Evolutionary conservation across 1,140 invertebrate genomes (phyloP).

Genomic region (Saccostrea glomerata): DNA sequence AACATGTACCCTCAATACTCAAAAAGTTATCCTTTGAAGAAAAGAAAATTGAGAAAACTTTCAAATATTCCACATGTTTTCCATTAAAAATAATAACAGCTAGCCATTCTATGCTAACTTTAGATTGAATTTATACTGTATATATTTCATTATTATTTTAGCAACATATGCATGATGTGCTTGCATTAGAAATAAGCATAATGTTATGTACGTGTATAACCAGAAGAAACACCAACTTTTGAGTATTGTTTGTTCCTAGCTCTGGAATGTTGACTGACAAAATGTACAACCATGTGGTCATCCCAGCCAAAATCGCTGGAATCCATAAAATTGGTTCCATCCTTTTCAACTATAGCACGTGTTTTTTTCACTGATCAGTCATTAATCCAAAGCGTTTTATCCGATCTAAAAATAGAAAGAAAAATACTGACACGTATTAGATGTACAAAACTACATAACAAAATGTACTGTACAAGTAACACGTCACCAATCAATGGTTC

Average conservation of each 20-base stretch:
- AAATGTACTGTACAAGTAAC: background rate
- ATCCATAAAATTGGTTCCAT: conserved; percentile 74
- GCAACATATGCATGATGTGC: too few species aligned
- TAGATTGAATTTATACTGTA: too few species aligned
- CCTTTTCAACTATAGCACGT: background rate
- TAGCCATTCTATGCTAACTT: too few species aligned
- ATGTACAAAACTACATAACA: background rate
- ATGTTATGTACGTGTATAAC: too few species aligned
- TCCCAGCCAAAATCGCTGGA: conserved; percentile 66
- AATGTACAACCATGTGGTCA: conserved; percentile 65
- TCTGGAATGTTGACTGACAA: conserved; percentile 70
- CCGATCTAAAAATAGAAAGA: background rate
- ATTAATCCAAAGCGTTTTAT: background rate
- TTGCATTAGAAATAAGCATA: too few species aligned
- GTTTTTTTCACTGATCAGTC: background rate
- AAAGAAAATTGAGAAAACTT: too few species aligned
- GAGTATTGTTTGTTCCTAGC: conserved; percentile 48
- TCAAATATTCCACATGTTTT: too few species aligned
- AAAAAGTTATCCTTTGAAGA: too few species aligned
- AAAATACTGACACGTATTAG: background rate
- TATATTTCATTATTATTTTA: too few species aligned
- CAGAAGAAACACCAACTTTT: conserved; percentile 11
- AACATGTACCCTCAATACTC: too few species aligned
- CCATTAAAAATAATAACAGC: too few species aligned
- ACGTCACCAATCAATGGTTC: background rate